phyloP scores from a whole-genome alignment of 2,797 vertebrate genomes.

The Diglossa cyanea region DNA sequence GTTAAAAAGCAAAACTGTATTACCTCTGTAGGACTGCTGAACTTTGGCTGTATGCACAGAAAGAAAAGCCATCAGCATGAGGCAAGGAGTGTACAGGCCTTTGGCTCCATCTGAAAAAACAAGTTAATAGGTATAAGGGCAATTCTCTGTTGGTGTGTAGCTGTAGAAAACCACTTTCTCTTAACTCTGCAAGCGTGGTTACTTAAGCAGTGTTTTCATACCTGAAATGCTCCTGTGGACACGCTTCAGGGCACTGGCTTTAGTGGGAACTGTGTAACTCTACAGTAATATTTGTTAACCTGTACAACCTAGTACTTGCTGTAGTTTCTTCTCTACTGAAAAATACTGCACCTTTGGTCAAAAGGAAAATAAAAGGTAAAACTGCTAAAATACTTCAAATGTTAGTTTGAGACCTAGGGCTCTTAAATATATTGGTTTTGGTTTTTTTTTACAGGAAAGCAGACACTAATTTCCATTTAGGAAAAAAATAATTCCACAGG shows the following conservation, averaged over 20 bases:
- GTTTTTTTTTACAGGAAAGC: background rate
- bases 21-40: background rate
- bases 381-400: background rate
- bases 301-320: background rate
- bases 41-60: background rate
- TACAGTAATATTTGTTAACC: background rate
- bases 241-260: background rate
- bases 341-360: background rate
- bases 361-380: background rate
- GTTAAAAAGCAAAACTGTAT: slow-evolving; percentile 15
- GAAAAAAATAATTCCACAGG: background rate
- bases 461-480: background rate
- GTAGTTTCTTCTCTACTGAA: background rate
- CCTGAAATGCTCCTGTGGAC: background rate
- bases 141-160: background rate
- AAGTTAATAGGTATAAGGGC: background rate
- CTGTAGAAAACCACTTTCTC: background rate
- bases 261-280: background rate
- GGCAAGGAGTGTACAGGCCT: background rate
- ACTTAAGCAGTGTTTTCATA: background rate
- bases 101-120: background rate
- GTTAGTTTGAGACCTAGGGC: background rate
- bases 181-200: background rate
- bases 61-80: slow-evolving; percentile 29
- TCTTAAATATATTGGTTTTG: background rate